Evolutionary conservation across 2,113 vertebrate species (phyloP), one percentile per base, ranked within the genome.

Genomic region (Isurus oxyrinchus): DNA sequence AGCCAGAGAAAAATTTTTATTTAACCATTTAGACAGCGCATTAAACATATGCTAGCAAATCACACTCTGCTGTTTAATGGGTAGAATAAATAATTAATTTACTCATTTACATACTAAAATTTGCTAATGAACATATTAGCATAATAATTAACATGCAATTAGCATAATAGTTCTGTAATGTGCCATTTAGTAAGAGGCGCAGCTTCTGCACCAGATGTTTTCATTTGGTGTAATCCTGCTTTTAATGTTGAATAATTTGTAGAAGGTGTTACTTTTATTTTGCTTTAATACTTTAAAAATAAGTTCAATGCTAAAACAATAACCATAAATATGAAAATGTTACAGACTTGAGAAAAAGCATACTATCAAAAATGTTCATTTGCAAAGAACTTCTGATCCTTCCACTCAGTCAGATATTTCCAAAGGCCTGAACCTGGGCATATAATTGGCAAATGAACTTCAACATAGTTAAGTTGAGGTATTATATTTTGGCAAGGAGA

Each of bases 91-190:
- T 97, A 97, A 97, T 97, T 96, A 95, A 97, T 97, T 96, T 90
- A 97, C 59, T 96, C 97, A 97, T 98, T 97, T 97, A 97, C 97
- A 97, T 98, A 96, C 90, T 97, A 97, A 97, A 97, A 97, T 97
- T 96, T 91, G 76, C 96, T 97, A 97, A 98, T 97, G 96, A 97
- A 97, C 95, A 97, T 97, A 97, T 97, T 97, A 97, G 97, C 96
- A 97, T 97, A 97, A 96, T 97, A 96, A 98, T 97, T 97, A 97
- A 97, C 97, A 95, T 96, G 96, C 90, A 84, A 96, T 96, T 96
- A 97, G 96, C 67, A 96, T 96, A 94, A 96, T 96, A 97, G 96
- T 97, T 97, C 96, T 96, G 88, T 96, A 53, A 96, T 96, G 97
- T 96, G 96, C 57, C 96, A 96, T 95, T 95, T 95, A 69, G 66